Evolutionary conservation across 2,888 invertebrate species (phyloP).

Genomic region (Elegia similella): DNA sequence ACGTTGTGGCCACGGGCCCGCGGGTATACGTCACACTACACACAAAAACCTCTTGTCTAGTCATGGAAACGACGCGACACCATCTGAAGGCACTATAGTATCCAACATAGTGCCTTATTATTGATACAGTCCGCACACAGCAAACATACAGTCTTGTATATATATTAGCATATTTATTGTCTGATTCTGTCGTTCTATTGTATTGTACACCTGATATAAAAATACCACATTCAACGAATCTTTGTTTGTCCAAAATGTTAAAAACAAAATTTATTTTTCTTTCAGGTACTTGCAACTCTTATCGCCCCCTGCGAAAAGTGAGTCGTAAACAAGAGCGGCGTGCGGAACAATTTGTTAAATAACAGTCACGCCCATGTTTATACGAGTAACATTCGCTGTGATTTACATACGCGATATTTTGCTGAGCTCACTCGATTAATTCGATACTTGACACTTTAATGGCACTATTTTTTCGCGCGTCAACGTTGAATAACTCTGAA

Average conservation of each 20-base stretch:
- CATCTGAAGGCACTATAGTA: no score
- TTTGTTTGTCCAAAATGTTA: not conserved
- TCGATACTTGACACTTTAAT: conserved; percentile 12
- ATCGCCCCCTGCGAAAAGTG: not conserved
- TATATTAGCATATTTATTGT: no score
- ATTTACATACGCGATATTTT: conserved; percentile 17
- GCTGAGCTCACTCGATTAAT: conserved; percentile 17
- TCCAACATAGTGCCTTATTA: no score
- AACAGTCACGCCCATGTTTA: conserved; percentile 17
- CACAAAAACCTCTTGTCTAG: no score
- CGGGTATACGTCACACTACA: no score
- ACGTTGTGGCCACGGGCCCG: no score
- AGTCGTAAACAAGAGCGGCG: not conserved
- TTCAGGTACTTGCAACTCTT: not conserved
- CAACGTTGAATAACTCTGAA: conserved; percentile 7
- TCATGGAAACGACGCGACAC: no score
- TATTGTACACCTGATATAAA: no score
- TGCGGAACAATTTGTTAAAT: conserved; percentile 14
- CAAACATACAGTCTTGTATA: no score
- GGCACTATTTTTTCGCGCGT: conserved; percentile 13
- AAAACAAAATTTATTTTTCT: not conserved
- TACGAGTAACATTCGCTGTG: conserved; percentile 24
- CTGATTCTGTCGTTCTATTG: no score
- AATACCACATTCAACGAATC: no score
- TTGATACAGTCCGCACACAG: no score